Percentiles rank a stretch among this genome's conserved stretches.
Evolutionary conservation across 2,113 vertebrate species (phyloP).

Genomic region (Thermophis baileyi): DNA sequence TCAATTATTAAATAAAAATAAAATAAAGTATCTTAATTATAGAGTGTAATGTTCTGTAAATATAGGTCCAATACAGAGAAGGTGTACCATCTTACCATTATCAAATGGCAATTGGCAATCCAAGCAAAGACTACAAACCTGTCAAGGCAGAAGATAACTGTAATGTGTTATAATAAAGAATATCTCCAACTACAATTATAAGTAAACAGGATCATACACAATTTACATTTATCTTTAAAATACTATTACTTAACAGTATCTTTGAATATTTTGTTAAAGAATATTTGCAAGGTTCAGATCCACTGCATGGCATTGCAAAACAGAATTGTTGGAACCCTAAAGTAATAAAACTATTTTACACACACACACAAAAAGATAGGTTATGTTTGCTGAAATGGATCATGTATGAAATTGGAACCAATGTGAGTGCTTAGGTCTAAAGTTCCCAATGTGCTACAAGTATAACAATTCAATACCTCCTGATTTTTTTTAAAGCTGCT

Average conservation of each 20-base stretch:
- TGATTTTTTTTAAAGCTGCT: background rate
- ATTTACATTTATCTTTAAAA: background rate
- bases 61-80: background rate
- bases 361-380: too few species aligned
- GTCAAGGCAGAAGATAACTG: background rate
- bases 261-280: background rate
- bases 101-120: background rate
- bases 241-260: background rate
- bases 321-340: background rate
- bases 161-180: background rate
- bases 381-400: background rate
- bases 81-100: background rate
- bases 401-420: background rate
- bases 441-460: background rate
- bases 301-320: background rate
- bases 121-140: background rate
- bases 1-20: too few species aligned
- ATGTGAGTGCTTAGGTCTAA: background rate
- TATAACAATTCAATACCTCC: background rate
- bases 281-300: background rate
- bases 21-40: too few species aligned
- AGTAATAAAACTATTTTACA: background rate
- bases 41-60: background rate
- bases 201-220: background rate
- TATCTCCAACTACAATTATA: background rate